Conservation (phyloP, 2,888 invertebrate species). For the Amphipyra berbera region DNA sequence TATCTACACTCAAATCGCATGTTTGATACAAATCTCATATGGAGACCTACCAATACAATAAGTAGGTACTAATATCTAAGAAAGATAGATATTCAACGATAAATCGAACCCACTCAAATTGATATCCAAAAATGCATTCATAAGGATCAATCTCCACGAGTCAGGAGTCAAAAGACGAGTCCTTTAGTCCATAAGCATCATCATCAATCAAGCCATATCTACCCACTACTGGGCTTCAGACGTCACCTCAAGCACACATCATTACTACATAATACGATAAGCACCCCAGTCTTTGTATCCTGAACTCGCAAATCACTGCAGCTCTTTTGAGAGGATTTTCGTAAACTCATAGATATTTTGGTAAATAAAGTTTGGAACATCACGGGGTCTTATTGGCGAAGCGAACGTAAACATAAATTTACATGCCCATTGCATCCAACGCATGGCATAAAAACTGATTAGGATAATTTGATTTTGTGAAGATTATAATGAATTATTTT, state of each 20-base stretch:
- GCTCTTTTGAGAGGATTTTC: slow-evolving; percentile 29
- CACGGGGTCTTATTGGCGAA: background rate
- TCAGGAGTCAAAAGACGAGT: slow-evolving; percentile 17
- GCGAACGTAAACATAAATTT: background rate
- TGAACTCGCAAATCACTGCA: slow-evolving; percentile 47
- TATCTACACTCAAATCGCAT: too few species aligned
- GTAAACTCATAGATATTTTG: slow-evolving; percentile 15
- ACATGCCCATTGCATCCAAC: too few species aligned
- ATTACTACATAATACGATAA: slow-evolving; percentile 52
- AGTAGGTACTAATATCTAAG: background rate
- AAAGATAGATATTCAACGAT: too few species aligned
- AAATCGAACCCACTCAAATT: background rate
- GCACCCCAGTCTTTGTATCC: slow-evolving; percentile 39
- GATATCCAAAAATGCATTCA: slow-evolving; percentile 10
- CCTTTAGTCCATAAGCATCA: slow-evolving; percentile 27
- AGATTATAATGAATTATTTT: too few species aligned
- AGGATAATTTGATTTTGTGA: too few species aligned
- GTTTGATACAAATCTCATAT: too few species aligned
- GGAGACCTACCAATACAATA: too few species aligned
- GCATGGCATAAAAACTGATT: too few species aligned
- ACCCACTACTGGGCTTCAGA: slow-evolving; percentile 32
- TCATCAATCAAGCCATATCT: slow-evolving; percentile 57
- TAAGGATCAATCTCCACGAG: slow-evolving; percentile 6
- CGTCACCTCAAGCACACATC: slow-evolving; percentile 51
- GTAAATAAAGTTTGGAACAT: background rate